phyloP scores from a whole-genome alignment of 2,113 vertebrate species.

The Vidua macroura region DNA sequence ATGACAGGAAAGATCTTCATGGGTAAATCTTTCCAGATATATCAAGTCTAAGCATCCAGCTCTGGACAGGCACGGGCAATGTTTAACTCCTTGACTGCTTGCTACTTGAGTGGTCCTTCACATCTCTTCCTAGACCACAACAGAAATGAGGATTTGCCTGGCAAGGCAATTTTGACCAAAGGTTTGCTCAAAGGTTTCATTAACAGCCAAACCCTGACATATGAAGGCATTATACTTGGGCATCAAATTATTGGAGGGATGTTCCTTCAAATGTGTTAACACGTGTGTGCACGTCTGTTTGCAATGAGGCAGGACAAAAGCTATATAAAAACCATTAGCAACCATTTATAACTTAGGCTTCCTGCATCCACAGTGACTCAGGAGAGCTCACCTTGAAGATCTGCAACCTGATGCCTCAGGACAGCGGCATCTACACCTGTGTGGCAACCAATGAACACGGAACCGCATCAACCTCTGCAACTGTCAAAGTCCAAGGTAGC shows the following conservation, averaged over 20 bases:
- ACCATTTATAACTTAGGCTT: not conserved
- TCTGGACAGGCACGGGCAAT: not conserved
- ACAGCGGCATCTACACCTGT: conserved; percentile 97
- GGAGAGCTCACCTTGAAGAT: conserved; percentile 94
- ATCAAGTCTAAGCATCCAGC: not conserved
- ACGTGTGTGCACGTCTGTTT: not conserved
- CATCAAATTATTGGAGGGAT: not conserved
- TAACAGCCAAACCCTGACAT: not conserved
- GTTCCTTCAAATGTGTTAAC: not conserved
- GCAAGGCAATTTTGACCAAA: not conserved
- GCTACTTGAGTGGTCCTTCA: not conserved
- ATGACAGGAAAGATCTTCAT: not conserved
- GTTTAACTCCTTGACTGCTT: not conserved
- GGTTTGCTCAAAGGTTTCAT: not conserved
- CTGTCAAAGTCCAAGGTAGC: conserved; percentile 95
- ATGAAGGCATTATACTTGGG: not conserved
- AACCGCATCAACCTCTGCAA: conserved; percentile 88
- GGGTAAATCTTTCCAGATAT: not conserved
- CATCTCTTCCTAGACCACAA: not conserved
- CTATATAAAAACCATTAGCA: not conserved
- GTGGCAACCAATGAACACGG: conserved; percentile 91
- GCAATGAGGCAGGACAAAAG: not conserved
- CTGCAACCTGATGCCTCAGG: conserved; percentile 96
- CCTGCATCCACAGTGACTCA: conserved; percentile 80
- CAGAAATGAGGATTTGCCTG: not conserved